Percentiles rank a stretch among this genome's conserved stretches.
Evolutionary conservation across 1,140 invertebrate genomes (phyloP).

Genomic region (Brachionus rotundiformis): DNA sequence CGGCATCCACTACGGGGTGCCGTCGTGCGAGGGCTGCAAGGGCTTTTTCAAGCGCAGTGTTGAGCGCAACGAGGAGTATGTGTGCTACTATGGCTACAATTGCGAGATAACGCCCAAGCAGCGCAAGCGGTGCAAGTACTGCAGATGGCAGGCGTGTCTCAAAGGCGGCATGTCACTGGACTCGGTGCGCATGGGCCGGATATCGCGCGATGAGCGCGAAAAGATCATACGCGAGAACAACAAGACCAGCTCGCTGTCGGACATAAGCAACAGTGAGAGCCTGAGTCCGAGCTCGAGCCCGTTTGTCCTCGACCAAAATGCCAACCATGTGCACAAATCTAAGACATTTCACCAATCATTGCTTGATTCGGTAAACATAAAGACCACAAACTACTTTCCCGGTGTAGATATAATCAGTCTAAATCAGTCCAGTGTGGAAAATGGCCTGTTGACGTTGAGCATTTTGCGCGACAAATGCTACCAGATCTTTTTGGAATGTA

Average conservation of each 20-base stretch:
- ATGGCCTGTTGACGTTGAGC: slow-evolving; percentile 2
- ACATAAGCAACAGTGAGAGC: neutral
- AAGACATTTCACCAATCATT: neutral
- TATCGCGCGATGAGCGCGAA: slow-evolving; percentile 17
- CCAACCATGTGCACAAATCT: neutral
- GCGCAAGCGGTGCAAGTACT: slow-evolving; percentile 63
- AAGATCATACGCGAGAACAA: neutral
- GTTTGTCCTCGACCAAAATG: neutral
- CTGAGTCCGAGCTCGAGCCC: neutral
- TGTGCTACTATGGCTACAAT: slow-evolving; percentile 62
- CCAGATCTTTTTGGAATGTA: neutral
- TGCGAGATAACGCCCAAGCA: slow-evolving; percentile 63
- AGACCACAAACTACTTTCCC: slow-evolving; percentile 12
- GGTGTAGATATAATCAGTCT: slow-evolving; percentile 29
- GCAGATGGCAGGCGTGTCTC: slow-evolving; percentile 64
- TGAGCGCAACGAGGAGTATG: slow-evolving; percentile 63
- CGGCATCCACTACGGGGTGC: slow-evolving; percentile 64
- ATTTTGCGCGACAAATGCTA: slow-evolving; percentile 15
- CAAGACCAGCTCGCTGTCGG: neutral
- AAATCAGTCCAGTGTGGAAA: neutral
- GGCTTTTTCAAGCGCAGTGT: slow-evolving; percentile 64
- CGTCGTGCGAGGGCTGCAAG: slow-evolving; percentile 63
- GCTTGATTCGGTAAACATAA: neutral
- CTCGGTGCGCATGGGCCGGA: neutral
- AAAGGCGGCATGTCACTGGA: slow-evolving; percentile 26